These are phyloP conservation scores for Seira sanloemensis DNA, from an alignment of 2,888 invertebrate genomes.

Conservation along the genomic window DNA sequence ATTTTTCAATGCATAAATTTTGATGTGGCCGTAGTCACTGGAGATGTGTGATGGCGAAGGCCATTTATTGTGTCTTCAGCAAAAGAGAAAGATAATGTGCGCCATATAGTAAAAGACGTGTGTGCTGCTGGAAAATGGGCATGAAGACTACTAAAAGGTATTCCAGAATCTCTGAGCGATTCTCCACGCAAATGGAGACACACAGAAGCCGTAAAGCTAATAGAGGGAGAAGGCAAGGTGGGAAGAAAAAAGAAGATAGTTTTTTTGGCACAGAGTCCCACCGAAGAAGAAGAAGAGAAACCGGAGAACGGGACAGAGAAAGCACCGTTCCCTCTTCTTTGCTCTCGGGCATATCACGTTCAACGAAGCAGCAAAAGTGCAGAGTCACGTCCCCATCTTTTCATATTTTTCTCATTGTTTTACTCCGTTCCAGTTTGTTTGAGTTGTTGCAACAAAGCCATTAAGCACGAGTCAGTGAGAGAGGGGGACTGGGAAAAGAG, in stretches of 20 bases:
- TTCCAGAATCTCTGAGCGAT: neutral
- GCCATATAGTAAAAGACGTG: too few relatives aligned
- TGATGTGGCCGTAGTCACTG: slow-evolving; percentile 2
- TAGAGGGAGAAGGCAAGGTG: neutral
- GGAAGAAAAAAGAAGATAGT: too few relatives aligned
- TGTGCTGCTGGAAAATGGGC: neutral
- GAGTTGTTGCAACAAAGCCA: slow-evolving; percentile 48
- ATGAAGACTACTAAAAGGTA: neutral
- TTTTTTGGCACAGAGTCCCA: too few relatives aligned
- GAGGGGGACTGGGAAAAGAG: slow-evolving; percentile 22
- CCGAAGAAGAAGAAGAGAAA: too few relatives aligned
- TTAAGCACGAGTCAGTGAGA: slow-evolving; percentile 24
- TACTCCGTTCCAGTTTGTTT: slow-evolving; percentile 42
- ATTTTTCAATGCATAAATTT: slow-evolving; percentile 53
- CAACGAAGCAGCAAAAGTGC: slow-evolving; percentile 58
- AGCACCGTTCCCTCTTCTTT: slow-evolving; percentile 20
- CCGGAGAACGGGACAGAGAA: slow-evolving; percentile 41
- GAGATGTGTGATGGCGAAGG: too few relatives aligned
- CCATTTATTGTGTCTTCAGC: neutral
- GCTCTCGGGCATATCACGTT: slow-evolving; percentile 53
- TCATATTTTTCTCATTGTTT: slow-evolving; percentile 13
- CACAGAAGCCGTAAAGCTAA: neutral
- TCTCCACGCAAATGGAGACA: neutral
- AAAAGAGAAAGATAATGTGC: neutral
- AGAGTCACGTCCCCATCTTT: slow-evolving; percentile 48